Evolutionary conservation across 35 echinoderm and acorn worm species (phyloP).

Genomic region (Apostichopus parvimensis): DNA sequence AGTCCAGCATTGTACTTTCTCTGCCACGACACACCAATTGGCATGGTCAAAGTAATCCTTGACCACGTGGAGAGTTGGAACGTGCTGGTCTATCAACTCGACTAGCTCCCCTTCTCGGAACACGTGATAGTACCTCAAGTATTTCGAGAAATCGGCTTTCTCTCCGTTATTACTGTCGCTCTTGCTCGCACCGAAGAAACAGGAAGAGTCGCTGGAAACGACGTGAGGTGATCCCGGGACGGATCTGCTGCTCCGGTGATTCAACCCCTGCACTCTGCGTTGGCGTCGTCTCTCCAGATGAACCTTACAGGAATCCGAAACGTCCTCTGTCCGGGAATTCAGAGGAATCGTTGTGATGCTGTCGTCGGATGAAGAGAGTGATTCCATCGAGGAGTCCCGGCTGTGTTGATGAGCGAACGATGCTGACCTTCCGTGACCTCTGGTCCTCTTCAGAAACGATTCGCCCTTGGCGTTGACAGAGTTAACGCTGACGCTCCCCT

Average conservation of each 20-base stretch:
- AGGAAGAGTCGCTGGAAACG: background rate
- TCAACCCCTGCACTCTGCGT: background rate
- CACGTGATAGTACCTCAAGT: conserved; percentile 92
- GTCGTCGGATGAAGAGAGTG: conserved; percentile 88
- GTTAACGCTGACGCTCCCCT: conserved; percentile 65
- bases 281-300: background rate
- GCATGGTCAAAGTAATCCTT: conserved; percentile 91
- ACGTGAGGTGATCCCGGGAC: background rate
- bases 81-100: conserved; percentile 84
- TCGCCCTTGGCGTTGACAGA: conserved; percentile 72
- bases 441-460: conserved; percentile 32
- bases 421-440: background rate
- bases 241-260: background rate
- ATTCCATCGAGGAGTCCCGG: conserved; percentile 75
- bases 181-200: conserved; percentile 2
- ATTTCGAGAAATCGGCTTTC: conserved; percentile 67
- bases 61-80: conserved; percentile 80
- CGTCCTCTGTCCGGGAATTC: conserved; percentile 23
- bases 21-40: conserved; percentile 98
- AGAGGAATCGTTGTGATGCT: conserved; percentile 78
- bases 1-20: conserved; percentile 96
- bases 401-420: conserved; percentile 29
- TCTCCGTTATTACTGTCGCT: conserved; percentile 10
- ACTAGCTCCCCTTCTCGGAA: conserved; percentile 93
- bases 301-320: conserved; percentile 30